phyloP scores from a whole-genome alignment of 2,113 vertebrate species.

The Carollia perspicillata region DNA sequence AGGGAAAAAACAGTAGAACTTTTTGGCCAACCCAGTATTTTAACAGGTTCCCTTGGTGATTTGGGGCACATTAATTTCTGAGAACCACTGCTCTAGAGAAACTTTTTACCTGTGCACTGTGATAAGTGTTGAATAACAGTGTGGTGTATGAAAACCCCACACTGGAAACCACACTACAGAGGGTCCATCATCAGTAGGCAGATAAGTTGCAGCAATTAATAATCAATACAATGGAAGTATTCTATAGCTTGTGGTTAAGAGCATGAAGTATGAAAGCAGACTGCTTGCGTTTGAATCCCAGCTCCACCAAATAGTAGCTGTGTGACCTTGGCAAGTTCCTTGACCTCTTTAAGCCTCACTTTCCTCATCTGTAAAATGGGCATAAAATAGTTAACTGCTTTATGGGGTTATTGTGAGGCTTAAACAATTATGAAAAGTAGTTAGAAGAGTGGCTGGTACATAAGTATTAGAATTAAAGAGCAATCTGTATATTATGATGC shows the following conservation, averaged over 20 bases:
- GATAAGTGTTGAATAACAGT: neutral
- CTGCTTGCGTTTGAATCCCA: neutral
- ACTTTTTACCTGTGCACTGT: neutral
- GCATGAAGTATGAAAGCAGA: neutral
- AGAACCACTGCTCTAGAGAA: neutral
- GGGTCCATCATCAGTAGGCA: neutral
- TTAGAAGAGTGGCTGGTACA: neutral
- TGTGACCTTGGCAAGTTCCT: neutral
- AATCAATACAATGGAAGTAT: neutral
- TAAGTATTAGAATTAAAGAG: conserved; percentile 13
- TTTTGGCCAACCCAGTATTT: neutral
- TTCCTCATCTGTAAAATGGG: neutral
- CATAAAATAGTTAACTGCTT: neutral
- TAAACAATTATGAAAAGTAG: conserved; percentile 1
- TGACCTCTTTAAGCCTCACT: neutral
- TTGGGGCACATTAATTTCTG: neutral
- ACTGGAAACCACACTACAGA: neutral
- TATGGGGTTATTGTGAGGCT: neutral
- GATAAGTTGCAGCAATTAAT: neutral
- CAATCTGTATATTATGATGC: neutral
- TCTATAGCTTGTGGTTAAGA: neutral
- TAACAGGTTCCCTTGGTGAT: neutral
- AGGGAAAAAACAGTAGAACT: too few relatives aligned
- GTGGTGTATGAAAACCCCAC: neutral
- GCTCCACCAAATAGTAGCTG: neutral